A percentile compares a stretch with the other conserved stretches of the same genome.
Conservation (phyloP, 2,888 invertebrate genomes). For the Linyphia triangularis region DNA sequence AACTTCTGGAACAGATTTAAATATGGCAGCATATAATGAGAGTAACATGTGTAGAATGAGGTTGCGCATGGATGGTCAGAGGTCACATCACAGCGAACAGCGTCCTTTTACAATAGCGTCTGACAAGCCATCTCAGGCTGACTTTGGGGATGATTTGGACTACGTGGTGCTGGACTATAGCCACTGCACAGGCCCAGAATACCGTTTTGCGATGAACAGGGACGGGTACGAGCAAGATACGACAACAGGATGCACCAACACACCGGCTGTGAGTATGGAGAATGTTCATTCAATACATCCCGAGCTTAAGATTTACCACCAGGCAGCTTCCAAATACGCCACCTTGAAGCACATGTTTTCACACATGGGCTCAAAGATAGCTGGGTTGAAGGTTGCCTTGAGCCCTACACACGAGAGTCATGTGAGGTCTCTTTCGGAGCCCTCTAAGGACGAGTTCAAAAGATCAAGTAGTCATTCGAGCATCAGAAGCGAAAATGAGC, state of each 20-base stretch:
- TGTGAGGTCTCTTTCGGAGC: constrained; percentile 18
- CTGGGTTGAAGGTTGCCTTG: constrained; percentile 68
- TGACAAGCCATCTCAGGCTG: constrained; percentile 83
- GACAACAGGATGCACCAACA: constrained; percentile 79
- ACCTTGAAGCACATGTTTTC: constrained; percentile 78
- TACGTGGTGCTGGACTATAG: constrained; percentile 79
- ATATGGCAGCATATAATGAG: neutral
- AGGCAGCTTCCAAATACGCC: constrained; percentile 82
- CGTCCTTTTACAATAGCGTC: constrained; percentile 87
- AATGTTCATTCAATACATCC: constrained; percentile 84
- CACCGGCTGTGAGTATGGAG: constrained; percentile 81
- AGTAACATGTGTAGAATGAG: constrained; percentile 34
- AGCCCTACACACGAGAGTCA: constrained; percentile 46
- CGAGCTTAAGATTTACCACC: constrained; percentile 87
- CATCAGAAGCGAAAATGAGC: constrained; percentile 72
- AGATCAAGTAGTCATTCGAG: constrained; percentile 63
- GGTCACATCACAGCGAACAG: constrained; percentile 78
- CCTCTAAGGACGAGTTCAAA: constrained; percentile 21
- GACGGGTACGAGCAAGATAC: constrained; percentile 78
- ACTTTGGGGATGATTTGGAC: constrained; percentile 86
- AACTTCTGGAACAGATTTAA: neutral
- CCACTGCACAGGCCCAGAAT: constrained; percentile 60
- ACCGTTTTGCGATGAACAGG: constrained; percentile 31
- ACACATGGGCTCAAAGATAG: constrained; percentile 77
- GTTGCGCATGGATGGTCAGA: constrained; percentile 60